Percentiles rank a stretch among this genome's conserved stretches.
phyloP scores from a whole-genome alignment of 2,888 invertebrate species.

The Ametastegia equiseti region DNA sequence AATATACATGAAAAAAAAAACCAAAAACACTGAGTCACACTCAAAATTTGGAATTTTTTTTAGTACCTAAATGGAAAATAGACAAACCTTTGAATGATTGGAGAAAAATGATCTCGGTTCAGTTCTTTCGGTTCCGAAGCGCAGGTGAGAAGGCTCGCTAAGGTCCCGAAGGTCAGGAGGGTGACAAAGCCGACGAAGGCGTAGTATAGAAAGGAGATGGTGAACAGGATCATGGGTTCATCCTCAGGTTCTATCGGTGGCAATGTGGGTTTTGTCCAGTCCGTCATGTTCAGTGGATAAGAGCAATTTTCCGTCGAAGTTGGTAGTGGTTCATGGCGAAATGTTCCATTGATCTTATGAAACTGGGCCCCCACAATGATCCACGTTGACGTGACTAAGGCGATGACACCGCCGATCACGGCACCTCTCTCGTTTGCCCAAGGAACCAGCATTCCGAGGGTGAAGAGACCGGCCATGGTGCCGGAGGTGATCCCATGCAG shows the following conservation, averaged over 20 bases:
- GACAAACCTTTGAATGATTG: constrained; percentile 76
- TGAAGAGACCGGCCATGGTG: constrained; percentile 83
- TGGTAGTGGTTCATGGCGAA: constrained; percentile 59
- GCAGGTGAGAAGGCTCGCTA: constrained; percentile 81
- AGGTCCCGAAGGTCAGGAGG: constrained; percentile 80
- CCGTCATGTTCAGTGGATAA: constrained; percentile 60
- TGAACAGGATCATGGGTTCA: constrained; percentile 78
- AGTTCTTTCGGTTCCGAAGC: constrained; percentile 78
- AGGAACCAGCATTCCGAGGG: constrained; percentile 83
- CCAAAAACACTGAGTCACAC: neutral
- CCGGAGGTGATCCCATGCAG: constrained; percentile 83
- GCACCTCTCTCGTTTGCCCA: constrained; percentile 82
- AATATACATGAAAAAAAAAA: neutral
- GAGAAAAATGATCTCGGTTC: constrained; percentile 80
- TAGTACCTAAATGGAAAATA: constrained; percentile 62
- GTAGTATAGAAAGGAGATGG: constrained; percentile 84
- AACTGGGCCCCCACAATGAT: constrained; percentile 67
- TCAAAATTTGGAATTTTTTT: neutral
- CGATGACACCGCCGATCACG: constrained; percentile 75
- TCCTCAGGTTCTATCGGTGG: constrained; percentile 57
- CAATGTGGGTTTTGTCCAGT: constrained; percentile 14
- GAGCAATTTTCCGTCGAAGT: constrained; percentile 61
- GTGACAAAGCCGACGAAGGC: constrained; percentile 81
- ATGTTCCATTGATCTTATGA: constrained; percentile 58
- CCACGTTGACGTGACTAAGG: constrained; percentile 64